Evolutionary conservation across 2,888 invertebrate species (phyloP), one percentile per base, ranked within the genome.

Genomic region (Drosophila tanythrix): DNA sequence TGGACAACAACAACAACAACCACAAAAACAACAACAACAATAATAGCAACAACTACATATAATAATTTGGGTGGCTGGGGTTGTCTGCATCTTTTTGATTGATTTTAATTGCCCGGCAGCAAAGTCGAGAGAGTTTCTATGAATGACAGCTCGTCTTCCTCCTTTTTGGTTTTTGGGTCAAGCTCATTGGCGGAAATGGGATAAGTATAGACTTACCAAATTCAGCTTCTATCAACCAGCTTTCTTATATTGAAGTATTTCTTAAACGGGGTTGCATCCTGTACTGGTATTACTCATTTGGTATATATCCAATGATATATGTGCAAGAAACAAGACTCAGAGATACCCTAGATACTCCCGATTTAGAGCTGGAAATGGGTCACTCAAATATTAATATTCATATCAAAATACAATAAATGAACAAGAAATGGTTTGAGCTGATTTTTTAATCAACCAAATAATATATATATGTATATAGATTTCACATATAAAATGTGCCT

Each of bases 31-130:
- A 50, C 18, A 61, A 60, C 36, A 51, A 48, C 71, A 46, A 55
- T 7, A 6, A 21, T 43, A 43, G 21, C 50, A 67, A 63, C 48
- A 58, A 52, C 50, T 31, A 27, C 27, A 53, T 25, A 36, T 36
- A 35, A 33, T 40, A 35, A 57, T 31, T 65, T 11, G 43, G 33
- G 57, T 43, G 57, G 33, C 35, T 67, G 67, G 53, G 67, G 33
- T 51, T 31, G 40, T 40, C 56, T 66, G 21, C 62, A 65, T 68
- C 69, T 56, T 70, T 86, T 76, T 84, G 88, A 87, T 87, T 87
- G 85, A 87, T 89, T 89, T 87, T 82, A 88, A 88, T 88, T 88
- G 81, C 82, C 68, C 68, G 43, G 63, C 29, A 62, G 40, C 61
- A 29, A 36, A 58, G 35, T 40, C 40, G 29, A 18, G 21, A 57